Base-by-base conservation (phyloP, 2,113 vertebrate species). In the Erpornis zantholeuca region DNA sequence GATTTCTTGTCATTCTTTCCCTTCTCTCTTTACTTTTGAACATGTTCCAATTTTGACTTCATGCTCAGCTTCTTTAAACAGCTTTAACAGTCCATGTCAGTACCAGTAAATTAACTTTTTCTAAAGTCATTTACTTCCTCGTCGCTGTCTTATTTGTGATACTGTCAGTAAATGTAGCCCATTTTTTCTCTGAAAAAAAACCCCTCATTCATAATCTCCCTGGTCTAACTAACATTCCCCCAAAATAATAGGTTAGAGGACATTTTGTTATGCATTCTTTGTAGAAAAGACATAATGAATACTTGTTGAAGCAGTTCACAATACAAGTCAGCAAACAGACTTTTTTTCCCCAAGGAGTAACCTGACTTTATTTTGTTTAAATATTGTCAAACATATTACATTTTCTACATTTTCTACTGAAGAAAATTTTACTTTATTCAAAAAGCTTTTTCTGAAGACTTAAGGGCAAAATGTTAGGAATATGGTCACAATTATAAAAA, bases 161-260 rank as follows among this genome's bases (percentile, higher is more conserved):
- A 47, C 5, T 47, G 12, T 27, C 49, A 24, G 11, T 79, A 78
- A 78, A 73, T 27, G 19, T 22, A 63, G 21, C 21, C 18, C 9
- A 15, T 1, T 0, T 38, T 80, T 45, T 64, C 9, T 89, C 21
- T 56, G 35, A 40, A 38, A 84, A 49, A 53, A 33, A 8, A 4
- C 3, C 6, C 16, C 15, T 27, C 6, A 15, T 21, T 13, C 24
- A 29, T 27, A 76, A 59, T 50, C 9, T 23, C 27, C 4, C 5
- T 0, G 5, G 6, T 68, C 23, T 60, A 60, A 50, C 5, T 25
- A 40, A 11, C 5, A 12, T 86, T 36, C 9, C 5, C 0, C 0
- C 1, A 16, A 70, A 76, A 53, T 23, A 66, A 17, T 20, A 59
- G 3, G 2, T 54, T 20, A 24, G 16, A 76, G 14, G 10, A 9